Conservation (phyloP, 2,113 vertebrate species). For the Formicarius rufipectus region DNA sequence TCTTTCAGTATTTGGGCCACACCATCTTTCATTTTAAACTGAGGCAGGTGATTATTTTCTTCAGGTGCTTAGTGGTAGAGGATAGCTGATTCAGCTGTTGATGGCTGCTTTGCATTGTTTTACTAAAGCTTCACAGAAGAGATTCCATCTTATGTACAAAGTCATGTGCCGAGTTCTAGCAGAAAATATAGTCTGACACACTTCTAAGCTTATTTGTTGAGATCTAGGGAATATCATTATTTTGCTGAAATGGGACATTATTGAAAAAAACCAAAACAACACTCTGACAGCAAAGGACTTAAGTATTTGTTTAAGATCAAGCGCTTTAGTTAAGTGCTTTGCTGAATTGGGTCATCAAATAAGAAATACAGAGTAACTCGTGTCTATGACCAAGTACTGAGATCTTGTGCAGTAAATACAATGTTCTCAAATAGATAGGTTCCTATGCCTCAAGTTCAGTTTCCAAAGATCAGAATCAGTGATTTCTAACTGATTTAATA, state of each 20-base stretch:
- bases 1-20: neutral
- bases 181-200: neutral
- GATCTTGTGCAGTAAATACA: constrained; percentile 18
- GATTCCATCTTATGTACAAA: neutral
- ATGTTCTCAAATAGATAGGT: constrained; percentile 47
- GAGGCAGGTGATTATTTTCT: neutral
- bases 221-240: neutral
- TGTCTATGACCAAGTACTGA: neutral
- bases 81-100: neutral
- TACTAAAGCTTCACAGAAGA: neutral
- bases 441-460: constrained; percentile 42
- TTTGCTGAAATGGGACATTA: neutral
- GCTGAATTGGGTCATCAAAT: neutral
- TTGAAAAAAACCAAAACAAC: neutral
- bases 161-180: neutral
- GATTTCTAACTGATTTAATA: constrained; percentile 67
- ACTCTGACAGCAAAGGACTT: neutral
- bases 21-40: neutral
- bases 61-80: neutral
- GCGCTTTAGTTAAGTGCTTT: neutral
- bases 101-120: neutral
- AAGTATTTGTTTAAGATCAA: neutral
- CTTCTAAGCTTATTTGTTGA: neutral
- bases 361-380: neutral
- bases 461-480: constrained; percentile 61